Conservation (phyloP, 2,888 invertebrate genomes). For the Caenorhabditis drosophilae region DNA sequence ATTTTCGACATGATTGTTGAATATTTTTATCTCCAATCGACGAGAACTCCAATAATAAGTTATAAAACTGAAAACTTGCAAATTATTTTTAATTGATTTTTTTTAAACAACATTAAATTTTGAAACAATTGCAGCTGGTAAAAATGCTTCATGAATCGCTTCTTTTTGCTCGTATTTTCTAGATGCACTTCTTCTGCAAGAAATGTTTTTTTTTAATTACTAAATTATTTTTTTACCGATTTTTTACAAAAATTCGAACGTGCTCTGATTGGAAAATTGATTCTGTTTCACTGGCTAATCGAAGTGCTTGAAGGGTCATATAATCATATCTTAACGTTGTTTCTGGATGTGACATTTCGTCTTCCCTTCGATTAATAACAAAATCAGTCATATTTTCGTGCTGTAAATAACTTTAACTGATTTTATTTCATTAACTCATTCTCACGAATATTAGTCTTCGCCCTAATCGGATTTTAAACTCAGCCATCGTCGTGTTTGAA, state of each 20-base stretch:
- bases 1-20: constrained; percentile 13
- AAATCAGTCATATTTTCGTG: constrained; percentile 21
- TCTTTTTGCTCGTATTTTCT: constrained; percentile 7
- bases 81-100: too few relatives aligned
- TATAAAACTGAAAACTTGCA: constrained; percentile 24
- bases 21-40: constrained; percentile 21
- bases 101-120: constrained; percentile 26
- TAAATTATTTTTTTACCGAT: constrained; percentile 5
- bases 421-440: background rate
- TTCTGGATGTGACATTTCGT: constrained; percentile 24
- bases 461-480: constrained; percentile 32
- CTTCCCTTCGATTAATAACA: constrained; percentile 29
- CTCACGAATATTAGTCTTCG: constrained; percentile 18
- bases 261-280: constrained; percentile 31
- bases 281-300: constrained; percentile 18
- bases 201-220: too few relatives aligned
- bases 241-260: constrained; percentile 19
- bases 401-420: background rate
- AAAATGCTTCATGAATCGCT: constrained; percentile 18
- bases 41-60: constrained; percentile 26
- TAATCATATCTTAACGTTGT: constrained; percentile 26
- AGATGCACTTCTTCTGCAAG: background rate
- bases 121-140: constrained; percentile 23
- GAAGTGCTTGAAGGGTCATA: constrained; percentile 19
- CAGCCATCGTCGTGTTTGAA: constrained; percentile 31